These are phyloP conservation scores for Physella acuta DNA, from an alignment of 1,140 invertebrate species.

Conservation along the genomic window DNA sequence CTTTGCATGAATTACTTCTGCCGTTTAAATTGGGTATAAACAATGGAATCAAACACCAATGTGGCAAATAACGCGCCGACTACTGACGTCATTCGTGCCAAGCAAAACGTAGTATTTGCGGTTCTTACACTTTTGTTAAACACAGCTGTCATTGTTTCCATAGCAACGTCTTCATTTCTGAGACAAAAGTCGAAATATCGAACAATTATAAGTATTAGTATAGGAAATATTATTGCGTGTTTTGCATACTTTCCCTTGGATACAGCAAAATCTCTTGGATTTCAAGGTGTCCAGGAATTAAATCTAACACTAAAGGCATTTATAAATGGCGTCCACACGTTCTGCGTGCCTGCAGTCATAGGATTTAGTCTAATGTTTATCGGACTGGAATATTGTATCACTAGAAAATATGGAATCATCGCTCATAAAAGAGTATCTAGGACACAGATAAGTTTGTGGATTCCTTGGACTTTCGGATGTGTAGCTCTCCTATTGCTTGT, in stretches of 20 bases:
- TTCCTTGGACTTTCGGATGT: not conserved
- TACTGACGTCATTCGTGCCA: not conserved
- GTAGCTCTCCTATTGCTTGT: not conserved
- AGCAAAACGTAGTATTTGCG: not conserved
- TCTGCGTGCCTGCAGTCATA: not conserved
- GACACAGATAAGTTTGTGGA: not conserved
- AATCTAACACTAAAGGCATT: not conserved
- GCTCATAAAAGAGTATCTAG: not conserved
- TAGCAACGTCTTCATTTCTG: not conserved
- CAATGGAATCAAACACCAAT: too few species aligned
- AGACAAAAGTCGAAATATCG: not conserved
- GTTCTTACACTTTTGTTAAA: not conserved
- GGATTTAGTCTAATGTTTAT: not conserved
- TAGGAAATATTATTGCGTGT: not conserved
- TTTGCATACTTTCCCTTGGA: not conserved
- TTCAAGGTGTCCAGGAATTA: not conserved
- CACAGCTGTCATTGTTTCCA: not conserved
- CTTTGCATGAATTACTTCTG: too few species aligned
- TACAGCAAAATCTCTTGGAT: not conserved
- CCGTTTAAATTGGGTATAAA: too few species aligned
- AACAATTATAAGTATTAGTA: not conserved
- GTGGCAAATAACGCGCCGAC: not conserved
- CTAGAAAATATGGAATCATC: not conserved
- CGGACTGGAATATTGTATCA: not conserved
- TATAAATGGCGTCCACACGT: not conserved